phyloP scores from a whole-genome alignment of 1,140 invertebrate species.

The Aphelenchoides fujianensis region DNA sequence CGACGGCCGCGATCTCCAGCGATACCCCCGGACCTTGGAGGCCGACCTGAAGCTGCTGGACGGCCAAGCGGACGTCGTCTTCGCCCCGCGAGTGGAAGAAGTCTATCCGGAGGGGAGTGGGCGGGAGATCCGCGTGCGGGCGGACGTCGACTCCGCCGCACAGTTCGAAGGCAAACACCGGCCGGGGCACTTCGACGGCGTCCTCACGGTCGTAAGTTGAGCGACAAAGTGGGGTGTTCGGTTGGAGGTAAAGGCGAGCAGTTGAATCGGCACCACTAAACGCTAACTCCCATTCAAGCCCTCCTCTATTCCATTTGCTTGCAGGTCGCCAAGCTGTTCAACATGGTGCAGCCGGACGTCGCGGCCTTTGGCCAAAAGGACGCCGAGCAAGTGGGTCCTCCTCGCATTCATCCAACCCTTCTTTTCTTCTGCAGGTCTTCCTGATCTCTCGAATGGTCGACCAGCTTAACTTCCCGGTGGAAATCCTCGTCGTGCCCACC shows the following conservation, averaged over 20 bases:
- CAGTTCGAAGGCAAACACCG: conserved; percentile 29
- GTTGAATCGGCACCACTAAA: too few relatives aligned
- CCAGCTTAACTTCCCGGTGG: conserved; percentile 36
- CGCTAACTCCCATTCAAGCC: too few relatives aligned
- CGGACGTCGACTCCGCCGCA: neutral
- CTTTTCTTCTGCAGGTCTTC: conserved; percentile 23
- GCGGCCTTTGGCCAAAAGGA: conserved; percentile 40
- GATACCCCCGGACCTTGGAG: conserved; percentile 32
- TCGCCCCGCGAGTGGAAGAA: conserved; percentile 27
- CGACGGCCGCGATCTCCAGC: conserved; percentile 21
- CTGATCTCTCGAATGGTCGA: conserved; percentile 27
- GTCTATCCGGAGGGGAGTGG: conserved; percentile 13
- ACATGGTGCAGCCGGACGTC: conserved; percentile 36
- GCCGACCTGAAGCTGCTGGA: conserved; percentile 29
- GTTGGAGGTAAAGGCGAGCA: too few relatives aligned
- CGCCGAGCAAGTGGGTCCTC: conserved; percentile 32
- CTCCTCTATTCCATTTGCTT: too few relatives aligned
- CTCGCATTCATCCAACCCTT: neutral
- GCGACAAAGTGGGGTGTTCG: too few relatives aligned
- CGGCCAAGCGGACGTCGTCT: conserved; percentile 29
- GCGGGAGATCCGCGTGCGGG: neutral
- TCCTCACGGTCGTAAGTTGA: conserved; percentile 24
- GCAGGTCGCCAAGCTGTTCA: conserved; percentile 37
- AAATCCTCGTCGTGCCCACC: conserved; percentile 28
- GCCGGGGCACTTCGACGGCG: conserved; percentile 29